Evolutionary conservation across 2,797 vertebrate genomes (phyloP), one percentile per base, ranked within the genome.

Genomic region (Phataginus tetradactyla): DNA sequence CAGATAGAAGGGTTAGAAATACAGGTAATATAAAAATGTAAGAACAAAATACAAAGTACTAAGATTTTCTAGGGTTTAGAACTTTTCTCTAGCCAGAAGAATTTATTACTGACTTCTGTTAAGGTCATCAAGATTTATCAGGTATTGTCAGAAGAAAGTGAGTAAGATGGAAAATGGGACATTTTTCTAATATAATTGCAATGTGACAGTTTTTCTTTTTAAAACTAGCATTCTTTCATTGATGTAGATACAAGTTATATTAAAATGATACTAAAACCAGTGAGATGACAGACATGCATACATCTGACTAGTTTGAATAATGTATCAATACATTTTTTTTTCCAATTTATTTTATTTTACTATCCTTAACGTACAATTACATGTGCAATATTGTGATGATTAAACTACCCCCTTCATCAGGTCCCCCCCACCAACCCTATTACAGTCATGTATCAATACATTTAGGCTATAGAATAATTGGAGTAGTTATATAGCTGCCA

Each of bases 91-190:
- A 61, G 29, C 78, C 55, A 81, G 77, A 92, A 85, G 79, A 94
- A 97, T 94, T 97, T 96, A 96, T 96, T 94, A 74, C 83, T 90
- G 75, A 93, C 55, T 96, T 92, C 94, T 96, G 69, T 90, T 96
- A 90, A 84, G 57, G 75, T 88, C 66, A 72, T 97, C 94, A 92
- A 81, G 92, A 91, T 93, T 94, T 96, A 93, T 96, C 75, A 94
- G 68, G n/a, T 90, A 91, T 78, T 97, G 57, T 96, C 68, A 94
- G 18, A 91, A 85, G 74, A 95, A 95, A 96, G 53, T 90, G 71
- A 78, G 14, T 45, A 78, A 87, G 74, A 75, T 86, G 53, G 86
- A 96, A 97, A 91, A 85, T 55, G 53, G 71, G 42, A 91, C 72
- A 59, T 69, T 94, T 94, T 96, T 97, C 91, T 96, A 89, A 51